Evolutionary conservation across 2,113 vertebrate species (phyloP).

Genomic region (Urocitellus parryii): DNA sequence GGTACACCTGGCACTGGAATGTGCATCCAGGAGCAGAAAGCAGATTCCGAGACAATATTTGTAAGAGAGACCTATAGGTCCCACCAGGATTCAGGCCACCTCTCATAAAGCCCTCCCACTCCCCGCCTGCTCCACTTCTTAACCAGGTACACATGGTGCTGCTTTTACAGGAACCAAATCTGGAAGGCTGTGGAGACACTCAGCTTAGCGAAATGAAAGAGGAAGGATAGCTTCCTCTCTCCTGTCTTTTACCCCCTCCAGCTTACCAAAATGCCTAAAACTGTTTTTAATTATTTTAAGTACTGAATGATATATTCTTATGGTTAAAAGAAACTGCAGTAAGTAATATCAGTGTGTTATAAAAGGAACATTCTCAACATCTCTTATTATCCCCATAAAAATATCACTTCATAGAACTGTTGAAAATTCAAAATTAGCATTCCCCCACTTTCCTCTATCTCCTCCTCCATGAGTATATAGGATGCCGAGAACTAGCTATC

Average conservation of each 20-base stretch:
- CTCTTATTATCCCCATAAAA: background rate
- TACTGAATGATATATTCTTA: background rate
- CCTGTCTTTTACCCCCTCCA: background rate
- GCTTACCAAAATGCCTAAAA: background rate
- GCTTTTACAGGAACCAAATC: background rate
- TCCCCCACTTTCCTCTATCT: background rate
- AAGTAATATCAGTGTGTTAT: background rate
- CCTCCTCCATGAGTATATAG: background rate
- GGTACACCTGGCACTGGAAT: background rate
- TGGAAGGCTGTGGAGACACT: background rate
- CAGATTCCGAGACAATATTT: background rate
- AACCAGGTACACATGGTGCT: background rate
- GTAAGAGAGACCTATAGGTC: background rate
- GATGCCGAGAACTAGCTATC: background rate
- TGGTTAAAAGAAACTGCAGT: background rate
- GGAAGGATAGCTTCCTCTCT: background rate
- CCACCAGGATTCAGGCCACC: background rate
- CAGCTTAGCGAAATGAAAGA: background rate
- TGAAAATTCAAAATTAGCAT: background rate
- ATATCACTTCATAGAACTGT: background rate
- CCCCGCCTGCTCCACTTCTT: background rate
- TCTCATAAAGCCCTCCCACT: background rate
- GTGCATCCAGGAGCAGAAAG: slow-evolving; percentile 3
- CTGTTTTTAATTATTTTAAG: background rate
- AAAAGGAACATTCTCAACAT: background rate